phyloP scores from a whole-genome alignment of 2,888 invertebrate species.

The Octonoba sinensis region DNA sequence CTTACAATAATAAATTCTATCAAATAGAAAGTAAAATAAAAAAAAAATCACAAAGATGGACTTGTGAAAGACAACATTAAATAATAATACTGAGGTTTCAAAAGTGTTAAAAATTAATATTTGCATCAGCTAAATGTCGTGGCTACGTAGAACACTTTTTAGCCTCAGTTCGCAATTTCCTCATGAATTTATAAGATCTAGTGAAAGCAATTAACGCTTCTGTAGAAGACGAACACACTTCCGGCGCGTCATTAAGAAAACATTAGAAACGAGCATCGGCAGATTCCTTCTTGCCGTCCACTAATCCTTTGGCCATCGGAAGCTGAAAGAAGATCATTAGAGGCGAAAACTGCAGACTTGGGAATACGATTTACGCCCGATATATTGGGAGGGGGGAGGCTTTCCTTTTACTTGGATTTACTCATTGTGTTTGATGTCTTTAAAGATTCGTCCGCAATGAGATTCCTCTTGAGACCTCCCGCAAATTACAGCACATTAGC shows the following conservation, averaged over 20 bases:
- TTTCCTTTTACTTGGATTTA: constrained; percentile 25
- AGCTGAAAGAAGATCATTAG: constrained; percentile 30
- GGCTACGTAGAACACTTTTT: neutral
- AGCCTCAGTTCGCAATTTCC: neutral
- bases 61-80: too few relatives aligned
- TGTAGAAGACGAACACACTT: neutral
- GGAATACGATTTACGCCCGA: constrained; percentile 9
- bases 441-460: constrained; percentile 15
- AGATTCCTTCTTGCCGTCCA: constrained; percentile 22
- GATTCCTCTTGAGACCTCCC: constrained; percentile 9
- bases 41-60: too few relatives aligned
- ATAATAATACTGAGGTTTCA: neutral
- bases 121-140: neutral
- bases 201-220: constrained; percentile 32
- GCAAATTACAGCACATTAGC: constrained; percentile 20
- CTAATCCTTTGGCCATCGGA: constrained; percentile 37
- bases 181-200: constrained; percentile 23
- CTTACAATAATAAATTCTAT: too few relatives aligned
- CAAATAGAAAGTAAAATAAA: too few relatives aligned
- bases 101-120: neutral
- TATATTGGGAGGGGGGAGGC: neutral
- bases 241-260: constrained; percentile 45
- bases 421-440: constrained; percentile 27
- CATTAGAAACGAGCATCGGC: constrained; percentile 37
- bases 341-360: constrained; percentile 15